These are phyloP conservation scores for Drosophila melanosoma DNA, from an alignment of 2,888 invertebrate genomes.

Conservation along the genomic window DNA sequence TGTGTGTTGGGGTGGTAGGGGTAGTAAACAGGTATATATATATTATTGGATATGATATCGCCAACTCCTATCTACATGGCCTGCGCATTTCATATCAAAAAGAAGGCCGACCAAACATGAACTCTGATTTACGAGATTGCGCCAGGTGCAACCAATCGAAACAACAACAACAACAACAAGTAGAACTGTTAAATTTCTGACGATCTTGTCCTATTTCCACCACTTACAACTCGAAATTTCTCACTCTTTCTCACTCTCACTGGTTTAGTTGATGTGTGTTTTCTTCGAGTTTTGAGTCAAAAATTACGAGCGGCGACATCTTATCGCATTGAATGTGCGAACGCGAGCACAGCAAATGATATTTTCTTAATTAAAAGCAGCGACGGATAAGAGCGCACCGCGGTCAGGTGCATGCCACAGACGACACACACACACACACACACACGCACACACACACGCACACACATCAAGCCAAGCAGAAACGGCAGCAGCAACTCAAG, in stretches of 20 bases:
- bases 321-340: constrained; percentile 60
- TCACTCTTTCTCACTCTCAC: neutral
- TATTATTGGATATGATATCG: constrained; percentile 51
- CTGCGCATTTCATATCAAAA: constrained; percentile 59
- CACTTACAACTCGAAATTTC: constrained; percentile 22
- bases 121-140: constrained; percentile 58
- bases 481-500: constrained; percentile 12
- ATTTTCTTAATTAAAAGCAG: constrained; percentile 78
- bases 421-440: constrained; percentile 6
- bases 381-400: constrained; percentile 61
- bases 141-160: constrained; percentile 44
- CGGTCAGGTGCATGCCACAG: constrained; percentile 55
- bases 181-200: constrained; percentile 30
- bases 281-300: constrained; percentile 12
- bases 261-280: neutral
- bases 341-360: constrained; percentile 55
- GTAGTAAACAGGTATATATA: constrained; percentile 55
- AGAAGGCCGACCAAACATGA: constrained; percentile 50
- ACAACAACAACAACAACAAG: neutral
- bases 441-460: too few species aligned
- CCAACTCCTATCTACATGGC: constrained; percentile 52
- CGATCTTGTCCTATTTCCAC: constrained; percentile 31
- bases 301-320: constrained; percentile 53
- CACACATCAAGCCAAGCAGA: constrained; percentile 11
- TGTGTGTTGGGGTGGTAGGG: neutral